These are phyloP conservation scores for Cettia cetti DNA, from an alignment of 2,113 vertebrate genomes.

Conservation along the genomic window DNA sequence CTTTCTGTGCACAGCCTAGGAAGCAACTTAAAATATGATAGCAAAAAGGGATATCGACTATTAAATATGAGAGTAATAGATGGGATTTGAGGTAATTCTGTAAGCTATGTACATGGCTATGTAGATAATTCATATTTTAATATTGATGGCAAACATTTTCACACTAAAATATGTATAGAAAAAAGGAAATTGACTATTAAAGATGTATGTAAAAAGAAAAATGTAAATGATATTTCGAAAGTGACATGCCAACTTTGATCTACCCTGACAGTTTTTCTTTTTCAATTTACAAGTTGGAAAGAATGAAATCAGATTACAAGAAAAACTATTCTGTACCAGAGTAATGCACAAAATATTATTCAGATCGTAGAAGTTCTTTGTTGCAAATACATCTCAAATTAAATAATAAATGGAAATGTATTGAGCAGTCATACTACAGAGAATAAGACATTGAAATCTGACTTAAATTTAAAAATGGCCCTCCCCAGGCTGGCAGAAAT, in stretches of 20 bases:
- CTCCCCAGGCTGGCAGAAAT: background rate
- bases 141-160: conserved; percentile 65
- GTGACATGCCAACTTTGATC: conserved; percentile 1
- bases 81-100: conserved; percentile 31
- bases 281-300: conserved; percentile 26
- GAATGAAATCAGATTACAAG: conserved; percentile 30
- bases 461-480: background rate
- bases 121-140: conserved; percentile 57
- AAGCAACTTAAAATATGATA: conserved; percentile 33
- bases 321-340: background rate
- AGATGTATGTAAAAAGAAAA: conserved; percentile 48
- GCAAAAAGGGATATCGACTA: background rate
- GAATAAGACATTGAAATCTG: background rate
- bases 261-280: conserved; percentile 31
- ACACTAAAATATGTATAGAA: conserved; percentile 58
- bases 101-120: conserved; percentile 19
- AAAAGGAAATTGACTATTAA: conserved; percentile 51
- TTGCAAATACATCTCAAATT: background rate
- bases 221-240: conserved; percentile 45
- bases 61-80: conserved; percentile 41
- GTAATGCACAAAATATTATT: background rate
- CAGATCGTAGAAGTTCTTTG: background rate
- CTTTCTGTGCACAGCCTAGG: background rate
- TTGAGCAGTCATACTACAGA: background rate
- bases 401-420: conserved; percentile 42